Evolutionary conservation across 2,113 vertebrate species (phyloP).

Genomic region (Clarias batrachus): DNA sequence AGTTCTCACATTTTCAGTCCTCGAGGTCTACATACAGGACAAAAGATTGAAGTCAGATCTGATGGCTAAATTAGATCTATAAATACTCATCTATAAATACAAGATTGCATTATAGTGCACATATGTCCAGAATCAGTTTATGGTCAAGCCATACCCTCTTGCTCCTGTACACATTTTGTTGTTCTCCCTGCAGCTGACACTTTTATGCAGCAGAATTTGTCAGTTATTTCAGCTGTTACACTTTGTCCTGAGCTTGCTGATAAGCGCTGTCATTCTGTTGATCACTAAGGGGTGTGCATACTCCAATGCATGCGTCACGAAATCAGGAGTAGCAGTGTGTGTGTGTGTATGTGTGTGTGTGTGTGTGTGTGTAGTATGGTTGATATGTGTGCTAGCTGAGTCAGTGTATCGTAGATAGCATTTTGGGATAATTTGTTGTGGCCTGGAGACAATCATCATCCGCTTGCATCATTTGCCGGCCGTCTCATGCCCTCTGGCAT

Average conservation of each 20-base stretch:
- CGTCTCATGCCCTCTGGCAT: not conserved
- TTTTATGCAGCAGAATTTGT: not conserved
- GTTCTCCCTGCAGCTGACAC: not conserved
- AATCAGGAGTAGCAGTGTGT: not conserved
- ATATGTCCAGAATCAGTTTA: not conserved
- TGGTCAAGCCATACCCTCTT: not conserved
- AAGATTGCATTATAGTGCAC: not conserved
- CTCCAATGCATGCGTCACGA: constrained; percentile 16
- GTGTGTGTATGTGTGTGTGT: not conserved
- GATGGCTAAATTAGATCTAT: not conserved
- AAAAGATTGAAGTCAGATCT: not conserved
- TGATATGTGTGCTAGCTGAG: constrained; percentile 17
- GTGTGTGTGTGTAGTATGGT: not conserved
- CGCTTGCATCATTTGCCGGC: not conserved
- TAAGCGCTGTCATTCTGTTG: constrained; percentile 20
- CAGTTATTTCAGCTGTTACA: constrained; percentile 7
- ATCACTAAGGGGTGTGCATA: not conserved
- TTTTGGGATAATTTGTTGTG: constrained; percentile 2
- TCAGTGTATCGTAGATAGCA: constrained; percentile 18
- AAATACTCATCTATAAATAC: not conserved
- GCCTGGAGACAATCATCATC: not conserved
- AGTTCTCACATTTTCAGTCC: not conserved
- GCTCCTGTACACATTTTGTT: not conserved
- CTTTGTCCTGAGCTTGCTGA: not conserved
- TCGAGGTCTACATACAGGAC: not conserved